Percentiles rank a stretch among this genome's conserved stretches.
These are phyloP conservation scores for Panagrolaimus sp. DNA, from an alignment of 1,140 invertebrate genomes.

Conservation along the genomic window DNA sequence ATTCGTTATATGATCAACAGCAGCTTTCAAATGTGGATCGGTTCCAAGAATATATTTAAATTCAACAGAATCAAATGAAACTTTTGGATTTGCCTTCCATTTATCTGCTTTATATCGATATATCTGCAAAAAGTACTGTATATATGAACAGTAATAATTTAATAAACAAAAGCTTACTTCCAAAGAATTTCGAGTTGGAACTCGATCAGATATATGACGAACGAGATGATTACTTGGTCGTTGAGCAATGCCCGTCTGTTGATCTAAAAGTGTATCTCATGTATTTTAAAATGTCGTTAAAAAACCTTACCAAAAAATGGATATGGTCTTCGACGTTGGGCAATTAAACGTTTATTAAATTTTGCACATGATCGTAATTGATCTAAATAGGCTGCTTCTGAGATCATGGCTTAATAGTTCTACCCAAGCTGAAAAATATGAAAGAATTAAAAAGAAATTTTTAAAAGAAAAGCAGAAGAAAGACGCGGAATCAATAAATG, in stretches of 20 bases:
- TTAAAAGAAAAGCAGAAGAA: too few relatives aligned
- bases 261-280: too few relatives aligned
- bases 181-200: slow-evolving; percentile 30
- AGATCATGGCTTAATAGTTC: slow-evolving; percentile 37
- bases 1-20: slow-evolving; percentile 26
- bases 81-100: slow-evolving; percentile 24
- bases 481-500: too few relatives aligned
- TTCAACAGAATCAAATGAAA: slow-evolving; percentile 42
- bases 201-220: slow-evolving; percentile 36
- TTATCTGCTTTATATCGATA: slow-evolving; percentile 26
- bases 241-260: slow-evolving; percentile 47
- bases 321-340: slow-evolving; percentile 29
- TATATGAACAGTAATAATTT: not conserved
- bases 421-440: too few relatives aligned
- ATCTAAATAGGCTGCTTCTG: slow-evolving; percentile 49
- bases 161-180: slow-evolving; percentile 21
- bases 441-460: too few relatives aligned
- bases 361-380: slow-evolving; percentile 53
- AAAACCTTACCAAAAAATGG: too few relatives aligned
- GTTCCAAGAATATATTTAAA: slow-evolving; percentile 46
- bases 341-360: slow-evolving; percentile 46
- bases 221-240: slow-evolving; percentile 39
- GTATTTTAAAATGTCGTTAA: too few relatives aligned
- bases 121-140: slow-evolving; percentile 17
- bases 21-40: slow-evolving; percentile 38